phyloP scores from a whole-genome alignment of 2,888 invertebrate genomes.

The Sinhomidia bicolor region DNA sequence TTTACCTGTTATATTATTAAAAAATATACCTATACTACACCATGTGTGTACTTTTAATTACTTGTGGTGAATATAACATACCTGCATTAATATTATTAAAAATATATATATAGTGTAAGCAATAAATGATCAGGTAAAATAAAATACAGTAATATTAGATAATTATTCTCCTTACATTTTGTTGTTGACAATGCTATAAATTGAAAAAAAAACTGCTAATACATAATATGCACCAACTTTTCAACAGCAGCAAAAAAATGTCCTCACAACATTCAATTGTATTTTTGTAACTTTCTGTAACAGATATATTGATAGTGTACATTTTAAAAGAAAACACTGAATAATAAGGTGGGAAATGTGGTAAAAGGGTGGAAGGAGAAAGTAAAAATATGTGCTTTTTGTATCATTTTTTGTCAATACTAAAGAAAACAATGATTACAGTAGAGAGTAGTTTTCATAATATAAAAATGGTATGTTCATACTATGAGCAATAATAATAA shows the following conservation, averaged over 20 bases:
- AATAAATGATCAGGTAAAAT: not conserved
- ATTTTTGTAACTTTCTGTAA: slow-evolving; percentile 48
- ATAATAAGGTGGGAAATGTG: not conserved
- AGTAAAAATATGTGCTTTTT: not conserved
- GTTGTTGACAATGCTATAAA: not conserved
- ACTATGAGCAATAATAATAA: no score
- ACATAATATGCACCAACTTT: not conserved
- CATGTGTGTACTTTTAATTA: not conserved
- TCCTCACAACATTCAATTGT: slow-evolving; percentile 29
- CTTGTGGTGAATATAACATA: not conserved
- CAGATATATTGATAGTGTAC: not conserved
- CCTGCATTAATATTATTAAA: not conserved
- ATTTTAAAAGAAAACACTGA: not conserved
- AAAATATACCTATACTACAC: not conserved
- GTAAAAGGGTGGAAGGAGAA: not conserved
- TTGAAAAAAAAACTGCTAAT: not conserved
- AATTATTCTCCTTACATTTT: not conserved
- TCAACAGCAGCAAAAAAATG: not conserved
- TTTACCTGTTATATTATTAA: not conserved
- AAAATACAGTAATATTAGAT: not conserved
- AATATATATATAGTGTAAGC: not conserved
- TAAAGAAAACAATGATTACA: not conserved
- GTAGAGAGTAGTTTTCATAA: not conserved
- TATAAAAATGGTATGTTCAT: no score
- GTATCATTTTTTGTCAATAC: not conserved